Evolutionary conservation across 1,140 invertebrate genomes (phyloP), one percentile per base, ranked within the genome.

Genomic region (Trachymyrmex septentrionalis): DNA sequence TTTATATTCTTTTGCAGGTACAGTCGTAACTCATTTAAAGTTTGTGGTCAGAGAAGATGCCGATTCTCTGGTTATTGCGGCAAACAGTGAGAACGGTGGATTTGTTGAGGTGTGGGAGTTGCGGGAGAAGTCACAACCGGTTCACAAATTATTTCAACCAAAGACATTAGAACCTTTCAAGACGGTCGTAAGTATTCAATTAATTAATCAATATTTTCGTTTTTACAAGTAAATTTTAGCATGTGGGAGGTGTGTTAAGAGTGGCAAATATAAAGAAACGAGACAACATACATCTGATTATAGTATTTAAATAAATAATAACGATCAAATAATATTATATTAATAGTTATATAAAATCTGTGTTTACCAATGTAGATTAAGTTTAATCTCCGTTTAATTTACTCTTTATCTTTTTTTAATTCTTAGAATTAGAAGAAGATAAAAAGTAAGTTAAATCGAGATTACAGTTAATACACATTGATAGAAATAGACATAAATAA

Each of bases 61-160:
- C 5, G 98, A 99, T 95, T 97, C 97, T 1, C 94, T 98, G 14
- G 96, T 98, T 63, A 96, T 98, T 10, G 96, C 96, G 59, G 97
- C 97, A 59, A 97, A 96, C 85, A 96, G 96, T 75, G 96, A 96
- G 9, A 96, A 95, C 44, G 96, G 96, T 19, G 97, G 97, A 91
- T 96, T 97, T 64, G 95, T 99, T 19, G 97, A 99, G 93, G 96
- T 99, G 7, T 99, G 98, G 98, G 98, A 98, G 91, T 95, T 99
- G 7, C 96, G 97, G 7, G 98, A 98, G 91, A 97, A 98, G 66
- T 96, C 97, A 6, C 96, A 98, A 81, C 96, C 96, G 0, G 96
- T 99, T 0, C 98, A 99, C 93, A 97, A 98, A 87, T 92, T 98
- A 34, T 96, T 98, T 92, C 96, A 95, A 87, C 94, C 92, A 75